A percentile compares a stretch with the other conserved stretches of the same genome.
phyloP scores from a whole-genome alignment of 2,113 vertebrate genomes.

The Eidolon helvum region DNA sequence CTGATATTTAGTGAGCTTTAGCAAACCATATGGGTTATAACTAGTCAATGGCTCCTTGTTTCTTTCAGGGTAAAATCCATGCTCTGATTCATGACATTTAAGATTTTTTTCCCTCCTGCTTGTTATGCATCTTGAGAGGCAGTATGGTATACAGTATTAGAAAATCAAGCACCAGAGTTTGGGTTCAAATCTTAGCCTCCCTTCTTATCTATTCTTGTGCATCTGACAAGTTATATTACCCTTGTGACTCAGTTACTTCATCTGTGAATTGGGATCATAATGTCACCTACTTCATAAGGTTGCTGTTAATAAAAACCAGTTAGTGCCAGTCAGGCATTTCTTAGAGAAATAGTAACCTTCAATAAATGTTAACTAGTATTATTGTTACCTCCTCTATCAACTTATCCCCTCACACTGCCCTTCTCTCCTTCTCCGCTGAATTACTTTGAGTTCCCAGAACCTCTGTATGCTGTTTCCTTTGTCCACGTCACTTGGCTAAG shows the following conservation, averaged over 20 bases:
- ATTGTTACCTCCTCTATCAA: neutral
- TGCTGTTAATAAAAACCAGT: neutral
- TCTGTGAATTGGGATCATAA: neutral
- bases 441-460: neutral
- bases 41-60: neutral
- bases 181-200: neutral
- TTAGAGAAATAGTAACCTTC: too few relatives aligned
- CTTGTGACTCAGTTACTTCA: neutral
- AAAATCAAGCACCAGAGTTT: neutral
- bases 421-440: neutral
- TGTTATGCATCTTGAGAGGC: neutral
- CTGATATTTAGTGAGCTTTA: neutral
- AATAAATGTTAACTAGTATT: neutral
- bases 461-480: accelerated
- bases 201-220: neutral
- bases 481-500: neutral
- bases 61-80: neutral
- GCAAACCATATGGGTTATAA: neutral
- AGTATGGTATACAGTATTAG: neutral
- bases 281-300: neutral
- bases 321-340: neutral
- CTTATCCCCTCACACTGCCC: accelerated
- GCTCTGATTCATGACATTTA: neutral
- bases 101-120: neutral
- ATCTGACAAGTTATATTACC: neutral